Base-by-base conservation (phyloP, 2,888 invertebrate species). In the Dugesia japonica region DNA sequence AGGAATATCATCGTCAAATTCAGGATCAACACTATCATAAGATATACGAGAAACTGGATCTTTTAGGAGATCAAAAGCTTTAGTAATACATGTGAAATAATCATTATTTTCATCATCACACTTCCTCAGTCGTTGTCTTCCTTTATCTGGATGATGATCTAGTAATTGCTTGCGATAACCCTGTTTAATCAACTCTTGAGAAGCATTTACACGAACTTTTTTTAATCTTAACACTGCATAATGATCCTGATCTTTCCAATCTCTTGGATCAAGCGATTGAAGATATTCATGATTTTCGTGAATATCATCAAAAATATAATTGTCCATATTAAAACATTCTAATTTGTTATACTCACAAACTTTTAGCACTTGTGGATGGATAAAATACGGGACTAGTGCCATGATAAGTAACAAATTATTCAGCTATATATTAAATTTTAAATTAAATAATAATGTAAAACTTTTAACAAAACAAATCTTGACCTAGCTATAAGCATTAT, bases 211-310 rank as follows among this genome's bases (percentile, higher is more conserved):
- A 78, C 98, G 88, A 74, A 90, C 85, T 79, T 89, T 89, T 81
- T 89, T 89, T 81, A 99, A 88, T 74, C 98, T 97, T 78, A 98
- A 86, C 20, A 99, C 94, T 42, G 90, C 90, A 85, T 97, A 97
- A 85, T 97, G 97, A 85, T 97, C 97, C 86, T 97, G 95, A 81
- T 91, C 89, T 84, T 94, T 95, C 94, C 94, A 97, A 82, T 93
- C 91, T 84, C 91, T 93, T 0, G 95, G 95, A 86, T 95, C 92
- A 79, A 95, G 56, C 86, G 78, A 91, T 91, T 56, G 56, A n/a
- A 56, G 23, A n/a, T 56, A 56, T 7, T 56, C 56, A n/a, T 56
- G 56, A 56, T 56, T 56, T 56, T n/a, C 56, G 56, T 56, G 56
- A 56, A 56, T 56, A 23, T 56, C 23, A 23, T 56, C 56, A 23